A percentile compares a stretch with the other conserved stretches of the same genome.
Conservation (phyloP, 1,140 invertebrate genomes). For the Orussus abietinus region DNA sequence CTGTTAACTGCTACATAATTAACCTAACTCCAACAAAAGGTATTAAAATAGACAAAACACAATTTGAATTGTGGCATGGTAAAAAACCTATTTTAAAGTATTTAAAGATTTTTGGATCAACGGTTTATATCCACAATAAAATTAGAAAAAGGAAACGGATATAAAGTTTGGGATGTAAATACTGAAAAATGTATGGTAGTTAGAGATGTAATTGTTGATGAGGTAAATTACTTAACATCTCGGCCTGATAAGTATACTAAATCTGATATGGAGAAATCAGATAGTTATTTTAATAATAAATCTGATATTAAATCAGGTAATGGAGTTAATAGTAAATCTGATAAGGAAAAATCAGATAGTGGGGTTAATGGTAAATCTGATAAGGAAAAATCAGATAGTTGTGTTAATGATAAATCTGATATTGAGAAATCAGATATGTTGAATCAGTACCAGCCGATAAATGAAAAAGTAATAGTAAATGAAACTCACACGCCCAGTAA, state of each 20-base stretch:
- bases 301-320: no score
- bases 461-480: background rate
- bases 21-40: no score
- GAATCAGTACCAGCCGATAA: background rate
- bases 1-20: conserved; percentile 38
- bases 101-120: conserved; percentile 51
- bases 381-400: conserved; percentile 10
- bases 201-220: conserved; percentile 42
- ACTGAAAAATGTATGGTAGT: conserved; percentile 38
- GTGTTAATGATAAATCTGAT: no score
- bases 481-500: conserved; percentile 1
- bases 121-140: no score
- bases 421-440: background rate
- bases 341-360: conserved; percentile 12
- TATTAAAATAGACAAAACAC: no score
- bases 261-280: conserved; percentile 15
- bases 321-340: background rate
- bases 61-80: conserved; percentile 48
- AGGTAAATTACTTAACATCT: conserved; percentile 31
- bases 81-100: conserved; percentile 43
- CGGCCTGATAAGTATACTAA: conserved; percentile 19
- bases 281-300: no score
- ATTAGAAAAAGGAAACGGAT: conserved; percentile 40
- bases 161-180: conserved; percentile 39
- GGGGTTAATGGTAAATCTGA: conserved; percentile 11